Percentiles rank a stretch among this genome's conserved stretches.
Evolutionary conservation across 92 coral and sea anemone species (phyloP).

Genomic region (Plumapathes pennacea): DNA sequence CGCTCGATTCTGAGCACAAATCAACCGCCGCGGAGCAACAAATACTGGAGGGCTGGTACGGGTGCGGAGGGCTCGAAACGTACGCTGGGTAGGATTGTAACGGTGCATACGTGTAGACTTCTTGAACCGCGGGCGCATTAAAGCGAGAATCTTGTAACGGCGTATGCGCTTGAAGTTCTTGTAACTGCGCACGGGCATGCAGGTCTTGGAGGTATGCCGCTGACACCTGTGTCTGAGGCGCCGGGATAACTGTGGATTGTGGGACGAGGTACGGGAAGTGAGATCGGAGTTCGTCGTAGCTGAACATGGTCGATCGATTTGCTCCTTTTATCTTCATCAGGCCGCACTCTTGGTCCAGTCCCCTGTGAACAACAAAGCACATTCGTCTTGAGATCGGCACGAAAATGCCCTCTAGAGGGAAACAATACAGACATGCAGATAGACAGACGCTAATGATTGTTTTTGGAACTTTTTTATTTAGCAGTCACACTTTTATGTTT

Average conservation of each 20-base stretch:
- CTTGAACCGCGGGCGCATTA: too few relatives aligned
- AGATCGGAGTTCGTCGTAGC: slow-evolving; percentile 79
- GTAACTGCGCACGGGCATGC: slow-evolving; percentile 57
- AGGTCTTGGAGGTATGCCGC: slow-evolving; percentile 62
- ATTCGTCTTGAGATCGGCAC: too few relatives aligned
- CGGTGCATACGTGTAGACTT: slow-evolving; percentile 27
- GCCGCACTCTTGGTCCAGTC: slow-evolving; percentile 77
- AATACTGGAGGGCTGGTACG: slow-evolving; percentile 5
- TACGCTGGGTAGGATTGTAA: slow-evolving; percentile 77
- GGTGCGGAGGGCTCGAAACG: slow-evolving; percentile 64
- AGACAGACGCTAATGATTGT: too few relatives aligned
- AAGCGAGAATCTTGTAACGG: too few relatives aligned
- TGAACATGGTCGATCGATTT: slow-evolving; percentile 72
- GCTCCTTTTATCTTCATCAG: slow-evolving; percentile 81
- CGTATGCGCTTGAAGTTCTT: too few relatives aligned
- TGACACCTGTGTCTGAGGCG: slow-evolving; percentile 49
- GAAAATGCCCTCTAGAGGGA: too few relatives aligned
- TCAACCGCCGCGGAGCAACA: slow-evolving; percentile 37
- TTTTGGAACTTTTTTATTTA: too few relatives aligned
- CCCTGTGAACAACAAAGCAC: slow-evolving; percentile 36
- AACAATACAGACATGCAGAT: too few relatives aligned
- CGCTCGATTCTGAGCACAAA: slow-evolving; percentile 75
- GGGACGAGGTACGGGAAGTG: slow-evolving; percentile 88
- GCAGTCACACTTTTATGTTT: too few relatives aligned
- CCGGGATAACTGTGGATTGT: slow-evolving; percentile 57